phyloP scores from a whole-genome alignment of 2,888 invertebrate species.

The Anarsia innoxiella region DNA sequence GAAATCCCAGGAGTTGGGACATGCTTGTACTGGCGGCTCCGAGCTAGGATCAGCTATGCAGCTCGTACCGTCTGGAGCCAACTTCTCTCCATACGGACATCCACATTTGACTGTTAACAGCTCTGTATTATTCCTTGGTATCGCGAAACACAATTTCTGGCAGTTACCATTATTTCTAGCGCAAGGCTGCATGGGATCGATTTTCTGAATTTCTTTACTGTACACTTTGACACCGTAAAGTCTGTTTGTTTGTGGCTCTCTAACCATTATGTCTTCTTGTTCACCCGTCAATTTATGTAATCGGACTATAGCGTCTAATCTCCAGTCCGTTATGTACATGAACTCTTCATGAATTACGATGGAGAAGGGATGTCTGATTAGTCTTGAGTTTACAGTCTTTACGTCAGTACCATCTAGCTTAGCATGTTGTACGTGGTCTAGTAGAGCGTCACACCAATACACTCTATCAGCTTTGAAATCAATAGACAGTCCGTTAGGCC shows the following conservation, averaged over 20 bases:
- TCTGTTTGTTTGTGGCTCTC: slow-evolving; percentile 92
- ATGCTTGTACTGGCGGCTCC: slow-evolving; percentile 91
- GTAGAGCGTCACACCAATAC: slow-evolving; percentile 97
- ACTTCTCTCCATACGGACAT: slow-evolving; percentile 93
- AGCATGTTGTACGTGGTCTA: slow-evolving; percentile 97
- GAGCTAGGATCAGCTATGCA: slow-evolving; percentile 88
- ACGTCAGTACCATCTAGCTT: slow-evolving; percentile 94
- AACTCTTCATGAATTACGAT: slow-evolving; percentile 92
- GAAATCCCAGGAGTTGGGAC: slow-evolving; percentile 94
- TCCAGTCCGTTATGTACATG: slow-evolving; percentile 98
- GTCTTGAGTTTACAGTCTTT: slow-evolving; percentile 88
- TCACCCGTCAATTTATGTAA: slow-evolving; percentile 92
- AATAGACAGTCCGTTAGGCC: slow-evolving; percentile 97
- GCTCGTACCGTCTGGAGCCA: slow-evolving; percentile 79
- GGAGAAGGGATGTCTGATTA: slow-evolving; percentile 93
- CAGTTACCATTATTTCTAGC: slow-evolving; percentile 91
- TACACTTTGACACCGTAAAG: slow-evolving; percentile 94
- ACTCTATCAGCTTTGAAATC: slow-evolving; percentile 91
- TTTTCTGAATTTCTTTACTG: slow-evolving; percentile 82
- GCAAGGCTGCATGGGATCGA: slow-evolving; percentile 87
- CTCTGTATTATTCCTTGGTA: slow-evolving; percentile 78
- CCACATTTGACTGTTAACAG: slow-evolving; percentile 83
- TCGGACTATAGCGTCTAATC: slow-evolving; percentile 93
- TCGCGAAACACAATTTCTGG: slow-evolving; percentile 95
- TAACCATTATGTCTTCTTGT: slow-evolving; percentile 88